These are phyloP conservation scores for Morpho helenor DNA, from an alignment of 2,888 invertebrate genomes.

Conservation along the genomic window DNA sequence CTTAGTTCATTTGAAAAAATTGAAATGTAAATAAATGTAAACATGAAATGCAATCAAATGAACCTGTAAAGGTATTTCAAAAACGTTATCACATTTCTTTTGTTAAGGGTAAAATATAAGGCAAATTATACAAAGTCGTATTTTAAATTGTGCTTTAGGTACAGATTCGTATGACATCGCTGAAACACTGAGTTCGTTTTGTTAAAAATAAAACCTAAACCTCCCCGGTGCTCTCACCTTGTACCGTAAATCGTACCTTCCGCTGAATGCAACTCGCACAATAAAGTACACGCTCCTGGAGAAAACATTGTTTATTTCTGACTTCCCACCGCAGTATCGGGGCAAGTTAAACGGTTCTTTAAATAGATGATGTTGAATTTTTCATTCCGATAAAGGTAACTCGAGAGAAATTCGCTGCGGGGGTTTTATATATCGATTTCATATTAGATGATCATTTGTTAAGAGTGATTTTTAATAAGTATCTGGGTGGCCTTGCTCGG, in stretches of 20 bases:
- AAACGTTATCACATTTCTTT: background rate
- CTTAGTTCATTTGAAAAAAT: too few relatives aligned
- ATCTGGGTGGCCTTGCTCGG: too few relatives aligned
- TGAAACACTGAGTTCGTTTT: slow-evolving; percentile 3
- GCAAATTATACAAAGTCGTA: slow-evolving; percentile 4
- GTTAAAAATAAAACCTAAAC: slow-evolving; percentile 9
- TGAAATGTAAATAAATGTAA: too few relatives aligned
- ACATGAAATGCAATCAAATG: background rate
- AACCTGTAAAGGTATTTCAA: background rate
- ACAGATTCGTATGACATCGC: too few relatives aligned
- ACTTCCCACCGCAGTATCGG: slow-evolving; percentile 3
- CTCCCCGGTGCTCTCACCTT: slow-evolving; percentile 13
- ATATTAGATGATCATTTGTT: too few relatives aligned
- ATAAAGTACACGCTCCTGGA: slow-evolving; percentile 11
- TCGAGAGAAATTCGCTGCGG: background rate
- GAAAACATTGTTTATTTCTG: slow-evolving; percentile 14
- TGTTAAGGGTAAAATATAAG: background rate
- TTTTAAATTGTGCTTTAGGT: too few relatives aligned
- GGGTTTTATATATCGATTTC: too few relatives aligned
- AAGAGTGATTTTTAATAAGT: too few relatives aligned
- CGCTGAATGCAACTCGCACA: slow-evolving; percentile 11
- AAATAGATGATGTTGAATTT: slow-evolving; percentile 6
- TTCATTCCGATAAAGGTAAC: slow-evolving; percentile 1
- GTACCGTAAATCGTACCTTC: slow-evolving; percentile 10
- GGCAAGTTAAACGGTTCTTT: slow-evolving; percentile 5